phyloP scores from a whole-genome alignment of 1,140 invertebrate genomes.

The Triops cancriformis region DNA sequence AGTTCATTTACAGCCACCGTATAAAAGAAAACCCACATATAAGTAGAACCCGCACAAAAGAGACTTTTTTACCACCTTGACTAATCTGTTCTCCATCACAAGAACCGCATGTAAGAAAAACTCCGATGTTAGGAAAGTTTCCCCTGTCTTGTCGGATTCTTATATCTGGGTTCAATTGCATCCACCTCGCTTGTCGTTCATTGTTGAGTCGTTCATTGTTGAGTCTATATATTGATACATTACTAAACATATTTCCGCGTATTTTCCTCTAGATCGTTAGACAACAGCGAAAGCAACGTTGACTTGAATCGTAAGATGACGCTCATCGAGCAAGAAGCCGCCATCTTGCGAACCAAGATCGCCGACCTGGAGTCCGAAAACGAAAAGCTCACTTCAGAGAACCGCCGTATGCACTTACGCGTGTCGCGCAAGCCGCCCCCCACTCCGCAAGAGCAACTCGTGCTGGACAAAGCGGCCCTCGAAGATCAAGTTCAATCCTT shows the following conservation, averaged over 20 bases:
- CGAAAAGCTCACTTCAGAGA: constrained; percentile 60
- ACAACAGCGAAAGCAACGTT: constrained; percentile 47
- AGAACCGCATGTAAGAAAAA: too few relatives aligned
- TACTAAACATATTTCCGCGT: too few relatives aligned
- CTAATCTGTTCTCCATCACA: too few relatives aligned
- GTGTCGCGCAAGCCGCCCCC: constrained; percentile 32
- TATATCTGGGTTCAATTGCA: background rate
- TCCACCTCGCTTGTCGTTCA: background rate
- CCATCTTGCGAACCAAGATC: constrained; percentile 52
- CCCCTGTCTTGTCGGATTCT: constrained; percentile 31
- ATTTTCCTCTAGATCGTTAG: constrained; percentile 47
- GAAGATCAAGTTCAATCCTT: constrained; percentile 52
- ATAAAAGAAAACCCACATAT: too few relatives aligned
- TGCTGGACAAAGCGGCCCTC: constrained; percentile 43
- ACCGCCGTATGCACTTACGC: constrained; percentile 49
- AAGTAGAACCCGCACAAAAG: too few relatives aligned
- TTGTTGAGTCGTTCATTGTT: too few relatives aligned
- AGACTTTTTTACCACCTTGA: too few relatives aligned
- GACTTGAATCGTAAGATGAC: constrained; percentile 63
- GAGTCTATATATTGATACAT: too few relatives aligned
- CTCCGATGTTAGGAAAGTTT: constrained; percentile 36
- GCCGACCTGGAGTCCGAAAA: constrained; percentile 60
- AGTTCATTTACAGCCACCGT: too few relatives aligned
- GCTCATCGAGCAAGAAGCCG: constrained; percentile 61
- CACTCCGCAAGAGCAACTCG: constrained; percentile 42